phyloP scores from a whole-genome alignment of 1,140 invertebrate species.

The Psix sp. region DNA sequence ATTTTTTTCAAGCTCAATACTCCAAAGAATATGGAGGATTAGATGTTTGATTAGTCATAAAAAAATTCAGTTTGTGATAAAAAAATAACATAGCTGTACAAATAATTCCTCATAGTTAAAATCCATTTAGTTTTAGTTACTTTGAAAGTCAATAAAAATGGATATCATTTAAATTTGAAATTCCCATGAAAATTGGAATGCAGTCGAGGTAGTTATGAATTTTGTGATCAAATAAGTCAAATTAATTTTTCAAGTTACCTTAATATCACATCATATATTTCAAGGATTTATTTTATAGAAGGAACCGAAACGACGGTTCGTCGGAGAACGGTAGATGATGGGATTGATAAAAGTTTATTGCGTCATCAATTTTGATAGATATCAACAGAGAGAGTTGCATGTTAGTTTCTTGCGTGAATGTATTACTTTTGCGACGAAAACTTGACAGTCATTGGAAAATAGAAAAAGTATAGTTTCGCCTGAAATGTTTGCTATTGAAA shows the following conservation, averaged over 20 bases:
- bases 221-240: neutral
- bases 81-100: no score
- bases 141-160: no score
- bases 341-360: constrained; percentile 45
- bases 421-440: constrained; percentile 46
- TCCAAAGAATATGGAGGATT: no score
- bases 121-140: no score
- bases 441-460: constrained; percentile 27
- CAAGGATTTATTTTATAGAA: constrained; percentile 14
- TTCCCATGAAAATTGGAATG: no score
- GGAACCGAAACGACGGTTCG: constrained; percentile 23
- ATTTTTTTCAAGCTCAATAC: no score
- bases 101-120: no score
- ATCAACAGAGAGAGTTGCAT: constrained; percentile 33
- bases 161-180: no score
- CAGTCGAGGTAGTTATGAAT: neutral
- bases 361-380: constrained; percentile 51
- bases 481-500: constrained; percentile 11
- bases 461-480: constrained; percentile 11
- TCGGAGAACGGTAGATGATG: constrained; percentile 42
- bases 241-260: constrained; percentile 3
- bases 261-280: constrained; percentile 8
- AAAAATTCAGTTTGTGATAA: no score
- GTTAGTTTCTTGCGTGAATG: constrained; percentile 29
- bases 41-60: no score